Base-by-base conservation (phyloP, 2,888 invertebrate genomes). In the Gari tellinella region DNA sequence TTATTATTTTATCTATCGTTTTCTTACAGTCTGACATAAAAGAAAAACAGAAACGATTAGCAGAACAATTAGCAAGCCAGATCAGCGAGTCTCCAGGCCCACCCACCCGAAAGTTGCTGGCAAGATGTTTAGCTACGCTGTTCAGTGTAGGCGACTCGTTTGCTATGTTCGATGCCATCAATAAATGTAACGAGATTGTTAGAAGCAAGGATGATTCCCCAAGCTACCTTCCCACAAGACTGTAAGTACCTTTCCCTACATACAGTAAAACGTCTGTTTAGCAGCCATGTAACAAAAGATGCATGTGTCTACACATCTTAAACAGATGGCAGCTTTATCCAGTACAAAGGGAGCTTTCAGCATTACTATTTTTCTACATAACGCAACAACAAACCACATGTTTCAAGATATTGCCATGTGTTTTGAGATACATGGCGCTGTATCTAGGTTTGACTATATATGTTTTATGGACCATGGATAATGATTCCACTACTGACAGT, bases 91-190 rank as follows among this genome's bases (percentile, higher is more conserved):
- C 92, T 49, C 96, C 0, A 1, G 99, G 99, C 0, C 97, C 99
- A 15, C 98, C 99, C 4, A 97, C 98, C 0, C 94, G 99, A 31
- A 95, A 96, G 90, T 93, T 99, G 37, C 95, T 99, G 61, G 98
- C 99, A 17, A 79, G 96, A 89, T 97, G 97, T 90, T 93, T 99
- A 77, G 98, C 98, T 0, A 97, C 97, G 0, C 93, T 99, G 46
- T 99, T 99, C 93, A 97, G 97, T 72, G 97, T 99, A 17, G 99
- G 99, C 0, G 99, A 99, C 92, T 98, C 99, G 41, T 98, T 98
- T 92, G 94, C 97, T 68, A 94, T 99, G 48, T 99, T 99, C 92
- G 98, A 98, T 86, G 98, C 98, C 2, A 97, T 99, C 62, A 99
- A 99, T 92, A 96, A 97, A 86, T 99, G 99, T 93, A 99, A 99